Evolutionary conservation across 2,888 invertebrate species (phyloP).

Genomic region (Ennomos quercinarius): DNA sequence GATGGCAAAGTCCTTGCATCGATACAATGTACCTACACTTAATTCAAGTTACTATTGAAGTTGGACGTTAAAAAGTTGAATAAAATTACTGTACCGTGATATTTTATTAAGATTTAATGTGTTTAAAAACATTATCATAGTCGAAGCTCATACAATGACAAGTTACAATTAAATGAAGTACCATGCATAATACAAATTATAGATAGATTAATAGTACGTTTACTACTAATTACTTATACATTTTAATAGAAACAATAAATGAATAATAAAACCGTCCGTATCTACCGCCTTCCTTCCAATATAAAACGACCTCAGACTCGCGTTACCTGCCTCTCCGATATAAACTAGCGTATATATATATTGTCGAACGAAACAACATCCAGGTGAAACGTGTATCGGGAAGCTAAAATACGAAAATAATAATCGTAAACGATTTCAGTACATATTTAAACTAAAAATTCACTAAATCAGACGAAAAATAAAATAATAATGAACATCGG

Average conservation of each 20-base stretch:
- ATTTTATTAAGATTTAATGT: slow-evolving; percentile 17
- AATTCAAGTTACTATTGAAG: slow-evolving; percentile 52
- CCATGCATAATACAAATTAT: slow-evolving; percentile 64
- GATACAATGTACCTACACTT: slow-evolving; percentile 40
- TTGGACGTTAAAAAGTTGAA: slow-evolving; percentile 54
- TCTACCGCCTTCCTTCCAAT: slow-evolving; percentile 37
- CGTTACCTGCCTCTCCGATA: slow-evolving; percentile 42
- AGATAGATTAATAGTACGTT: slow-evolving; percentile 60
- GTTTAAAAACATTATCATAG: slow-evolving; percentile 42
- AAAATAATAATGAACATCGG: slow-evolving; percentile 56
- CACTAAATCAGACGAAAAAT: slow-evolving; percentile 65
- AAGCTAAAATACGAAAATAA: slow-evolving; percentile 57
- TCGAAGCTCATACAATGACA: slow-evolving; percentile 74
- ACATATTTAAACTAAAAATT: slow-evolving; percentile 48
- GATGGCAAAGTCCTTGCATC: slow-evolving; percentile 47
- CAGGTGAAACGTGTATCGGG: slow-evolving; percentile 37
- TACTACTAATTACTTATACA: slow-evolving; percentile 52
- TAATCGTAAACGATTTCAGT: slow-evolving; percentile 8
- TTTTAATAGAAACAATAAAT: slow-evolving; percentile 81
- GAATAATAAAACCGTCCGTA: slow-evolving; percentile 79
- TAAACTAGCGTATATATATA: slow-evolving; percentile 33
- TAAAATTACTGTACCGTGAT: slow-evolving; percentile 32
- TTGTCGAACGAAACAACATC: slow-evolving; percentile 18
- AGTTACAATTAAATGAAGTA: slow-evolving; percentile 67
- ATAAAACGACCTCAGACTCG: slow-evolving; percentile 59